phyloP scores from a whole-genome alignment of 2,797 vertebrate genomes.

The Mormyrops attenuatus region DNA sequence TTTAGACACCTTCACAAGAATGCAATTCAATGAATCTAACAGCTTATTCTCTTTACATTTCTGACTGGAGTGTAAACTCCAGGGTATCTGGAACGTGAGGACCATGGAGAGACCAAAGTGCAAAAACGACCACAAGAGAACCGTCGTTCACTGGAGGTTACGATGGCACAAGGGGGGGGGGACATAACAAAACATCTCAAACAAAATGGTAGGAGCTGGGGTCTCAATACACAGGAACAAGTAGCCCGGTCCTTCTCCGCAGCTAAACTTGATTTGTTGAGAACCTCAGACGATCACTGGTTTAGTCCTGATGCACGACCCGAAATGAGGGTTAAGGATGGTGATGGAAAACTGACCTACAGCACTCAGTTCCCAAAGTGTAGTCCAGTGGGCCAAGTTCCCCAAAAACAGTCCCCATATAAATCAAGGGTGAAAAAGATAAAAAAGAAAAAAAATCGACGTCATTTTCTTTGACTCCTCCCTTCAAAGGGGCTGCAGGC shows the following conservation, averaged over 20 bases:
- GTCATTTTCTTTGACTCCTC: slow-evolving; percentile 15
- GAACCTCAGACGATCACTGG: not conserved
- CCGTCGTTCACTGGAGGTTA: not conserved
- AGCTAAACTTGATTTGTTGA: not conserved
- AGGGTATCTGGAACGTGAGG: not conserved
- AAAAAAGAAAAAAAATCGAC: slow-evolving; percentile 31
- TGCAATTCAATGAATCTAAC: not conserved
- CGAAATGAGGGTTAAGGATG: not conserved
- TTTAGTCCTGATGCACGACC: not conserved
- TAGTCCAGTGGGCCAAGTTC: not conserved
- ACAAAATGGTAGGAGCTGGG: not conserved
- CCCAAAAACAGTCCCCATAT: slow-evolving; percentile 23
- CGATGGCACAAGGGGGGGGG: slow-evolving; percentile 19
- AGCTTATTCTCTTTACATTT: not conserved
- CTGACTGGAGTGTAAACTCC: not conserved
- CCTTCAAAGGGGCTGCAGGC: slow-evolving; percentile 1
- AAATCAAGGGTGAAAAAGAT: slow-evolving; percentile 22
- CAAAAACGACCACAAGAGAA: not conserved
- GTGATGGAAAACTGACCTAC: not conserved
- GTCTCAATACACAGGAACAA: slow-evolving; percentile 22
- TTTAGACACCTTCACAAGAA: not conserved
- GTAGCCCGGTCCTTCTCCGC: not conserved
- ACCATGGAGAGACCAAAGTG: not conserved
- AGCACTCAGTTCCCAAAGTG: slow-evolving; percentile 23
- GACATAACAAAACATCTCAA: not conserved